Evolutionary conservation across 2,113 vertebrate genomes (phyloP).

Genomic region (Myiopsitta monachus): DNA sequence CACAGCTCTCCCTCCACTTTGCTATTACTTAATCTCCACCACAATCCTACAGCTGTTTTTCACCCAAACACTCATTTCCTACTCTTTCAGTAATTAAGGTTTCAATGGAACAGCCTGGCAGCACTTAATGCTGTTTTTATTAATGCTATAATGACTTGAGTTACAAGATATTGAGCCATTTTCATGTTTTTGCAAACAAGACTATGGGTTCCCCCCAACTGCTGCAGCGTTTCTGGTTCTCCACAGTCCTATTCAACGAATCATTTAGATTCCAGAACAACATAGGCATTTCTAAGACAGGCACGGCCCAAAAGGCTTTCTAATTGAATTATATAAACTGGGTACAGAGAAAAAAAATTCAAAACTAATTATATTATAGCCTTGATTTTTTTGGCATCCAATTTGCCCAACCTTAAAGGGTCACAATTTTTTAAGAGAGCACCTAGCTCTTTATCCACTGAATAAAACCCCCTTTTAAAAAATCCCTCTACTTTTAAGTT

Average conservation of each 20-base stretch:
- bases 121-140: constrained; percentile 30
- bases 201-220: not conserved
- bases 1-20: not conserved
- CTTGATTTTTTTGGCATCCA: not conserved
- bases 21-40: not conserved
- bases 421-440: not conserved
- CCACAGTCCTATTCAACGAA: not conserved
- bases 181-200: not conserved
- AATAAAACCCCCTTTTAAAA: not conserved
- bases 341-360: not conserved
- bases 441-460: not conserved
- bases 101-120: not conserved
- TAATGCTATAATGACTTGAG: not conserved
- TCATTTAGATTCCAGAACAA: not conserved
- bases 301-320: not conserved
- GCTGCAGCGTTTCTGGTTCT: not conserved
- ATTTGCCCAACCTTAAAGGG: not conserved
- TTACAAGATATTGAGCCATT: not conserved
- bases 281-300: not conserved
- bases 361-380: not conserved
- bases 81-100: not conserved
- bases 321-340: not conserved
- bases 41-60: constrained; percentile 10
- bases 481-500: not conserved
- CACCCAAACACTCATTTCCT: constrained; percentile 26